Conservation (phyloP, 2,888 invertebrate species). For the Biston stratarius region DNA sequence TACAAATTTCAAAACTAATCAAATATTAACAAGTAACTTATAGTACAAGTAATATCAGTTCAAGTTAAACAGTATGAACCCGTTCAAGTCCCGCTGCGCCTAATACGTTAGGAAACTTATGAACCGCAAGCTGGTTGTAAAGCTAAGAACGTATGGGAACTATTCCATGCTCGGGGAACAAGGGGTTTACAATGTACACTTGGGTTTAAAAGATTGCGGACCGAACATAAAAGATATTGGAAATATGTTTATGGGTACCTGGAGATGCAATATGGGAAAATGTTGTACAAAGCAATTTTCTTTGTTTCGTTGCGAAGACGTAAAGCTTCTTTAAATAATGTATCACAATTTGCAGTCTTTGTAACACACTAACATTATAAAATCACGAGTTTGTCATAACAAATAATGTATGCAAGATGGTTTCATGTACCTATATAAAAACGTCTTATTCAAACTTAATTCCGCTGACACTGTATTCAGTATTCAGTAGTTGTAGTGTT, state of each 20-base stretch:
- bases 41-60: slow-evolving; percentile 36
- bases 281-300: slow-evolving; percentile 17
- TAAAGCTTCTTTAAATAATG: background rate
- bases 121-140: slow-evolving; percentile 56
- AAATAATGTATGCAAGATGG: too few relatives aligned
- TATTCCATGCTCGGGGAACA: slow-evolving; percentile 57
- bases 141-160: slow-evolving; percentile 61
- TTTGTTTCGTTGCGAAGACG: slow-evolving; percentile 9
- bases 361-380: background rate
- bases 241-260: slow-evolving; percentile 31
- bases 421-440: too few relatives aligned
- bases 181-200: slow-evolving; percentile 41
- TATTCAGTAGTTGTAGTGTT: too few relatives aligned
- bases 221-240: slow-evolving; percentile 29
- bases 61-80: slow-evolving; percentile 39
- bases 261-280: slow-evolving; percentile 21
- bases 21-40: slow-evolving; percentile 13
- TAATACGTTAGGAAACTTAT: slow-evolving; percentile 66
- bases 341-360: background rate
- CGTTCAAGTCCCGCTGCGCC: slow-evolving; percentile 52
- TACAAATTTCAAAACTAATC: background rate
- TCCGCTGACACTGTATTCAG: too few relatives aligned
- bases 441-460: too few relatives aligned
- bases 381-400: background rate
- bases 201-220: slow-evolving; percentile 44